These are phyloP conservation scores for Arenicola marina DNA, from an alignment of 2,888 invertebrate genomes.

Conservation along the genomic window DNA sequence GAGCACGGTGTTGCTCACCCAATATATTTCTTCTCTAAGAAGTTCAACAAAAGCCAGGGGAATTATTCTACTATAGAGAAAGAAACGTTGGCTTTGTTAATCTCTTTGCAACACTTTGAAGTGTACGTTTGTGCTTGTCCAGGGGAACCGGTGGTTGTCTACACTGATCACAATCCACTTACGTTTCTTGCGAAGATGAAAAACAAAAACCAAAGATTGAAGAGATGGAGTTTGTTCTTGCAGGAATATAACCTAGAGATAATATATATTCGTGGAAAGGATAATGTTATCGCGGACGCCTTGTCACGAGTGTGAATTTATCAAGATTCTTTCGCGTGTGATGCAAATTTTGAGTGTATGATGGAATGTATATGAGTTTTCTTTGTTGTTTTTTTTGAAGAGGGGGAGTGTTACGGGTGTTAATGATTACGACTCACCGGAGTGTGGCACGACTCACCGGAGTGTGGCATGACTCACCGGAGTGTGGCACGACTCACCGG, in stretches of 20 bases:
- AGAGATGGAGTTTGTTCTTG: neutral
- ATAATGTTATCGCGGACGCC: slow-evolving; percentile 5
- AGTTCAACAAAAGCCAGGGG: too few relatives aligned
- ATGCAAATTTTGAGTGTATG: too few relatives aligned
- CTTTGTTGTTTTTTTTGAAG: too few relatives aligned
- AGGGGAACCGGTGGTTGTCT: neutral
- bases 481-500: too few relatives aligned
- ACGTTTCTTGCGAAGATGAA: slow-evolving; percentile 1
- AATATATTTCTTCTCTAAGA: slow-evolving; percentile 8
- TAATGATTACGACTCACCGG: too few relatives aligned
- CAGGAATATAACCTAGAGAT: slow-evolving; percentile 1
- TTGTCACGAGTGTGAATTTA: too few relatives aligned
- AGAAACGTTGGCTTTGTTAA: slow-evolving; percentile 12
- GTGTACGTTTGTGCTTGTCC: slow-evolving; percentile 7
- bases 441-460: too few relatives aligned
- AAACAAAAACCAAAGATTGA: slow-evolving; percentile 1
- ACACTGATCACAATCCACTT: slow-evolving; percentile 4
- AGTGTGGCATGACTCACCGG: too few relatives aligned
- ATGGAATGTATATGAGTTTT: too few relatives aligned
- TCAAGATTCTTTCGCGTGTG: too few relatives aligned
- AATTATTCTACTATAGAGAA: slow-evolving; percentile 21
- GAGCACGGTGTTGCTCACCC: neutral
- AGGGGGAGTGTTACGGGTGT: too few relatives aligned
- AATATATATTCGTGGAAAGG: neutral
- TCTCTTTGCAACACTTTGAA: slow-evolving; percentile 17